phyloP scores from a whole-genome alignment of 2,888 invertebrate species.

The Nezara viridula region DNA sequence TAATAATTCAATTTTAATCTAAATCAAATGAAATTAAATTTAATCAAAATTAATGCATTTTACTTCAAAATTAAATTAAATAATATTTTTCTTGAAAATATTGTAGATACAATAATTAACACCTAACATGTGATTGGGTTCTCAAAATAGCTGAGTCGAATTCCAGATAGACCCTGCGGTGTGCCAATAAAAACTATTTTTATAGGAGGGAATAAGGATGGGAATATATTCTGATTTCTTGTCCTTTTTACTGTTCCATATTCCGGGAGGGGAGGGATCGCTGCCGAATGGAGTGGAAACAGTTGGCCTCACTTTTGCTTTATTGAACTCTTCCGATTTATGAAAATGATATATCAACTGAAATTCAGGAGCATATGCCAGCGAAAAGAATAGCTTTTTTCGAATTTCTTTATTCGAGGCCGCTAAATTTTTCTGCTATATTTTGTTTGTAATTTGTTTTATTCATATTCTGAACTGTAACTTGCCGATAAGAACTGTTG shows the following conservation, averaged over 20 bases:
- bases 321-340: slow-evolving; percentile 28
- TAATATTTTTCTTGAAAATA: no score
- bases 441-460: background rate
- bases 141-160: background rate
- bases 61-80: no score
- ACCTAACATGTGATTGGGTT: background rate
- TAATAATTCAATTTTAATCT: no score
- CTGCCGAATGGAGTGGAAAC: slow-evolving; percentile 13
- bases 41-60: no score
- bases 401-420: background rate
- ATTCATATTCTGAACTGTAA: no score
- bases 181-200: background rate
- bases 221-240: background rate
- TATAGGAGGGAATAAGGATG: background rate
- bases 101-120: background rate
- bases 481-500: no score
- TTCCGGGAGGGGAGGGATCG: background rate
- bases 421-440: background rate
- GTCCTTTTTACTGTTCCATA: slow-evolving; percentile 24
- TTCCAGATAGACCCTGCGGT: background rate
- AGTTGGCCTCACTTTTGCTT: slow-evolving; percentile 7
- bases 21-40: no score
- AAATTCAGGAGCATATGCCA: background rate
- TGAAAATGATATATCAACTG: background rate
- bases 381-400: background rate